Evolutionary conservation across 2,797 vertebrate genomes (phyloP).

Genomic region (Carapus acus): DNA sequence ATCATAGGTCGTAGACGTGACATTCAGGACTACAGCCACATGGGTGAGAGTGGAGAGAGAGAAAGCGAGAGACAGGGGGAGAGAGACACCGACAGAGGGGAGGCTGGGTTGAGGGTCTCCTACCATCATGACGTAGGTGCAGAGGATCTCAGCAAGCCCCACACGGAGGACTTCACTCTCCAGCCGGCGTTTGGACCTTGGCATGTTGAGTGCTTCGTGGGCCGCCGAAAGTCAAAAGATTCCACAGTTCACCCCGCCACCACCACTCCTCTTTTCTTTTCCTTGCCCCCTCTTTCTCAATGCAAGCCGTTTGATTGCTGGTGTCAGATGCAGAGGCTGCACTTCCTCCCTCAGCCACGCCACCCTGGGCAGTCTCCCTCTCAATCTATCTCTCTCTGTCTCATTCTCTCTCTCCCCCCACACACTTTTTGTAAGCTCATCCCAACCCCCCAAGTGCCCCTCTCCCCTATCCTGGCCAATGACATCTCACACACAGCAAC

Average conservation of each 20-base stretch:
- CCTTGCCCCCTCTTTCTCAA: constrained; percentile 1
- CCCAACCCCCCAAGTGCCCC: constrained; percentile 23
- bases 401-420: constrained; percentile 20
- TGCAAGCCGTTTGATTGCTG: too few species aligned
- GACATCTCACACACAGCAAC: constrained; percentile 10
- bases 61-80: too few species aligned
- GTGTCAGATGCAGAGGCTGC: too few species aligned
- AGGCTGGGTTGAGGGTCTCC: constrained; percentile 40
- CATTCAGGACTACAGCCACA: constrained; percentile 41
- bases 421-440: constrained; percentile 16
- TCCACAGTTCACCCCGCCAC: too few species aligned
- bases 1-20: too few species aligned
- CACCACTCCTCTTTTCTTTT: not conserved
- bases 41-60: not conserved
- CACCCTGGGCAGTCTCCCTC: too few species aligned
- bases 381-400: not conserved
- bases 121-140: constrained; percentile 86
- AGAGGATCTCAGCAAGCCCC: constrained; percentile 76
- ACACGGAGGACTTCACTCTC: constrained; percentile 61
- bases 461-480: not conserved
- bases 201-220: constrained; percentile 19
- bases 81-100: too few species aligned
- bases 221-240: too few species aligned
- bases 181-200: constrained; percentile 43
- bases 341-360: too few species aligned